These are phyloP conservation scores for Galemys pyrenaicus DNA, from an alignment of 2,113 vertebrate genomes.

Conservation along the genomic window DNA sequence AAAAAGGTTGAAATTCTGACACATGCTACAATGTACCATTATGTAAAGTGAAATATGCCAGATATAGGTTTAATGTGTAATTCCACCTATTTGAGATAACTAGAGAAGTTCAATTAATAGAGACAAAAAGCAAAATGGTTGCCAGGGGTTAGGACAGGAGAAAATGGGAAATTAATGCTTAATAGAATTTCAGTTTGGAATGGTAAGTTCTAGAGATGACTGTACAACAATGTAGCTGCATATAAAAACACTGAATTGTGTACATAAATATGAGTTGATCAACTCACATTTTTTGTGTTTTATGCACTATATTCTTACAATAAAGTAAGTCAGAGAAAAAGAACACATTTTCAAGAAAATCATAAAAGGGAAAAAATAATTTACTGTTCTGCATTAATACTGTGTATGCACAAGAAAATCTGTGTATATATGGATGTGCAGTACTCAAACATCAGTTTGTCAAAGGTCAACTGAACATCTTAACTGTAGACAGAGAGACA, in stretches of 20 bases:
- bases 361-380: neutral
- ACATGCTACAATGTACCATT: neutral
- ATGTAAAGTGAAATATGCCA: neutral
- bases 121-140: neutral
- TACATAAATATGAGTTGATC: neutral
- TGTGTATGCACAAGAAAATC: too few relatives aligned
- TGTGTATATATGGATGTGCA: too few relatives aligned
- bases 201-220: neutral
- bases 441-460: too few relatives aligned
- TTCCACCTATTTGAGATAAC: neutral
- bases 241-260: neutral
- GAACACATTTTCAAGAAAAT: neutral
- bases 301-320: neutral
- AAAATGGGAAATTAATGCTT: neutral
- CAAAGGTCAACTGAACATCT: neutral
- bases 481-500: neutral
- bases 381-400: too few relatives aligned
- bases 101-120: neutral
- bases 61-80: neutral
- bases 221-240: neutral
- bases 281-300: too few relatives aligned
- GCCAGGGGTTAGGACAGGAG: neutral
- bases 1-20: neutral
- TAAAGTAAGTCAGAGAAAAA: too few relatives aligned
- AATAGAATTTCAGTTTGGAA: neutral